Conservation (phyloP, 2,888 invertebrate species). For the Hypsopygia costalis region DNA sequence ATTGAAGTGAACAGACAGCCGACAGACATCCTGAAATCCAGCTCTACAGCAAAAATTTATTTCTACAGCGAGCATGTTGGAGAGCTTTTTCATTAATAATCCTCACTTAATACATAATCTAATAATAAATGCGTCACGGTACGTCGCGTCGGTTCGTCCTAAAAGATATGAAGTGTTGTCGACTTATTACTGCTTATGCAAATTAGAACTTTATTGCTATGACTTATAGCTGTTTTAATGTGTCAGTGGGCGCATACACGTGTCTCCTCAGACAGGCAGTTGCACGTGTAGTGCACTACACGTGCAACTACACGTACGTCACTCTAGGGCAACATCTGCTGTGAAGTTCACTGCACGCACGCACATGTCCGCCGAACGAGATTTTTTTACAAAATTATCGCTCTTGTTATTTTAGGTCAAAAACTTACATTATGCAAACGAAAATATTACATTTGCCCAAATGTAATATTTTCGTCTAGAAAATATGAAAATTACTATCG, state of each 20-base stretch:
- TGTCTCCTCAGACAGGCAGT: conserved; percentile 19
- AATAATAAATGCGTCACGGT: neutral
- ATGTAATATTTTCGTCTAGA: too few relatives aligned
- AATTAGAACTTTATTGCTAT: neutral
- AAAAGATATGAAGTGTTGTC: conserved; percentile 4
- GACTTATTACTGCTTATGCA: neutral
- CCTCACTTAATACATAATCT: neutral
- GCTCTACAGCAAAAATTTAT: neutral
- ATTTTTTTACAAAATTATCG: too few relatives aligned
- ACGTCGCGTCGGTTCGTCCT: neutral
- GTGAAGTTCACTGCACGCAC: conserved; percentile 53
- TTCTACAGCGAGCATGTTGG: neutral
- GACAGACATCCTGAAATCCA: neutral
- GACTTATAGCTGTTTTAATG: conserved; percentile 6
- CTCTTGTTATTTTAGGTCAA: too few relatives aligned
- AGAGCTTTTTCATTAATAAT: neutral
- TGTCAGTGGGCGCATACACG: conserved; percentile 29
- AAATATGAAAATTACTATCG: too few relatives aligned
- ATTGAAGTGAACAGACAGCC: neutral
- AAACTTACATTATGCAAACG: too few relatives aligned
- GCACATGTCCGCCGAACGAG: conserved; percentile 26
- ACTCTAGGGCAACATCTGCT: conserved; percentile 40
- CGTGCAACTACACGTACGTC: too few relatives aligned
- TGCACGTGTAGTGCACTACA: conserved; percentile 16
- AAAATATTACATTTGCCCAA: too few relatives aligned